Conservation (phyloP, 1,140 invertebrate genomes). For the Monomorium pharaonis region DNA sequence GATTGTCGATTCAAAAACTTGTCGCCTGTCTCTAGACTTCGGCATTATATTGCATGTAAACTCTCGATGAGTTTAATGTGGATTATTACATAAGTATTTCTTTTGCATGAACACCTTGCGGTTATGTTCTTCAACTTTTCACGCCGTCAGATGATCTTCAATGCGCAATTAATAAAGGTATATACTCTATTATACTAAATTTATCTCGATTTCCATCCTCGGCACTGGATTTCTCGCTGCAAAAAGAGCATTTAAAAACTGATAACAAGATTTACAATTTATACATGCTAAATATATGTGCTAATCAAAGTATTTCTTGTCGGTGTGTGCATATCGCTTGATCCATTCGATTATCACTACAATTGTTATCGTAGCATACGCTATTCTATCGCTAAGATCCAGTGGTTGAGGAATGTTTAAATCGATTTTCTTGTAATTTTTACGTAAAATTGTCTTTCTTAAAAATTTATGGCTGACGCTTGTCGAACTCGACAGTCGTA, state of each 20-base stretch:
- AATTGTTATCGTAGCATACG: slow-evolving; percentile 7
- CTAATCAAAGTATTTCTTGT: not conserved
- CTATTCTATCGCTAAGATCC: slow-evolving; percentile 35
- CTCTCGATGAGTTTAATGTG: slow-evolving; percentile 53
- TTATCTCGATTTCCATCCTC: slow-evolving; percentile 63
- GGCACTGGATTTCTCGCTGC: slow-evolving; percentile 60
- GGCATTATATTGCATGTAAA: slow-evolving; percentile 18
- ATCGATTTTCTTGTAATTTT: slow-evolving; percentile 9
- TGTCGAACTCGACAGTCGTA: not conserved
- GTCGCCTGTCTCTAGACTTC: slow-evolving; percentile 33
- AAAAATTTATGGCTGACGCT: slow-evolving; percentile 2
- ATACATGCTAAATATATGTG: too few relatives aligned
- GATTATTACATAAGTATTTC: slow-evolving; percentile 79
- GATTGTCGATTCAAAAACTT: not conserved
- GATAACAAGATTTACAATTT: not conserved
- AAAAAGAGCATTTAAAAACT: slow-evolving; percentile 1
- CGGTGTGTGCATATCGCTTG: not conserved
- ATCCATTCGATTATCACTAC: not conserved
- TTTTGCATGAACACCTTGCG: slow-evolving; percentile 83
- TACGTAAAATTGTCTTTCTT: not conserved
- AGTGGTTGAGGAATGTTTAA: slow-evolving; percentile 41
- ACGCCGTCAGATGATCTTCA: slow-evolving; percentile 81
- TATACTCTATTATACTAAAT: slow-evolving; percentile 74
- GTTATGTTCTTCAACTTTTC: slow-evolving; percentile 80
- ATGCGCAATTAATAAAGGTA: slow-evolving; percentile 81